Evolutionary conservation across 2,888 invertebrate genomes (phyloP).

Genomic region (Oithona nana): DNA sequence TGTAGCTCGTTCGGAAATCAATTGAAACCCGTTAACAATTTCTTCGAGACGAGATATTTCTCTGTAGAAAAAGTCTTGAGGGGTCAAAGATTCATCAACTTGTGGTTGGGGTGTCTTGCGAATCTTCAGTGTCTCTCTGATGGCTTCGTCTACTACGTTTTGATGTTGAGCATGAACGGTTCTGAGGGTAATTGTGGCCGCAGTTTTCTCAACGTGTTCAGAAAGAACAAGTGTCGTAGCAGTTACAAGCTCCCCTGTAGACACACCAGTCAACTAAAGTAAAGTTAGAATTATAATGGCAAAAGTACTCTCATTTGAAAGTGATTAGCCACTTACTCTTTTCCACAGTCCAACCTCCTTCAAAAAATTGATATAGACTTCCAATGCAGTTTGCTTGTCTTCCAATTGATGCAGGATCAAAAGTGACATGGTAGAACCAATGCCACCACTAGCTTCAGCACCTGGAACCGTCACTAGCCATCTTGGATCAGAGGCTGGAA

Average conservation of each 20-base stretch:
- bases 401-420: slow-evolving; percentile 65
- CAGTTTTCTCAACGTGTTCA: slow-evolving; percentile 58
- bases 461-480: slow-evolving; percentile 37
- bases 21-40: slow-evolving; percentile 41
- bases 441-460: slow-evolving; percentile 26
- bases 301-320: slow-evolving; percentile 18
- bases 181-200: slow-evolving; percentile 49
- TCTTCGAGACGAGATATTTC: slow-evolving; percentile 44
- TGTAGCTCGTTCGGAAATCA: slow-evolving; percentile 39
- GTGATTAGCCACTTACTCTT: slow-evolving; percentile 23
- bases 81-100: slow-evolving; percentile 18
- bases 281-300: slow-evolving; percentile 7
- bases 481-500: slow-evolving; percentile 68
- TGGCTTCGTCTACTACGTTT: slow-evolving; percentile 3
- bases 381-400: slow-evolving; percentile 64
- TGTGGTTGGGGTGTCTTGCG: not conserved
- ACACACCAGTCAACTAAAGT: slow-evolving; percentile 24
- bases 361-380: slow-evolving; percentile 42
- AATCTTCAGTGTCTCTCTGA: not conserved
- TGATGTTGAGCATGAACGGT: slow-evolving; percentile 35
- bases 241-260: slow-evolving; percentile 26
- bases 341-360: slow-evolving; percentile 27
- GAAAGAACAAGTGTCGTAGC: slow-evolving; percentile 34
- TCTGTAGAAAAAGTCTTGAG: slow-evolving; percentile 54
- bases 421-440: slow-evolving; percentile 56